Percentiles rank a stretch among this genome's conserved stretches.
Evolutionary conservation across 2,888 invertebrate genomes (phyloP).

Genomic region (Argyresthia goedartella): DNA sequence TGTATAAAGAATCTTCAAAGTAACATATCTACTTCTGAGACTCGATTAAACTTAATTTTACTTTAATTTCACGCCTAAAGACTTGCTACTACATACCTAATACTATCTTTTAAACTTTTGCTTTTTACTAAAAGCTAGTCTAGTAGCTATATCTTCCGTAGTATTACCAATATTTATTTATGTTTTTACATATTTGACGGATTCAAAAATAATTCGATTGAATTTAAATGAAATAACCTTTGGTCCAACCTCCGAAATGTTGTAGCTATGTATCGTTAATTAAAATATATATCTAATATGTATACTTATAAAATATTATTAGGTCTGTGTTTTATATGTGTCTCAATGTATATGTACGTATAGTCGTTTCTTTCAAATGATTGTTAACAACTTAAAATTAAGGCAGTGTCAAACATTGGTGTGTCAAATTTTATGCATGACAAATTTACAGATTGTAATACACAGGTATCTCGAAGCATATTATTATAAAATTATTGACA

Average conservation of each 20-base stretch:
- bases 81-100: too few relatives aligned
- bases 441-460: too few relatives aligned
- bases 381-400: background rate
- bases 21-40: background rate
- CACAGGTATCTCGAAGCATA: too few relatives aligned
- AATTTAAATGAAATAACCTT: constrained; percentile 8
- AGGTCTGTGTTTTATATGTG: background rate
- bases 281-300: background rate
- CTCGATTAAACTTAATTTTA: background rate
- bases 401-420: constrained; percentile 12
- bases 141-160: background rate
- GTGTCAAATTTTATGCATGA: background rate
- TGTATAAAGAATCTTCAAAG: background rate
- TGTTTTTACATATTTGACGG: background rate
- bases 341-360: too few relatives aligned
- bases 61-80: too few relatives aligned
- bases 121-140: too few relatives aligned
- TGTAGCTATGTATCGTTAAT: background rate
- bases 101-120: too few relatives aligned
- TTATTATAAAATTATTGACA: too few relatives aligned
- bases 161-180: background rate
- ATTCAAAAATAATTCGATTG: too few relatives aligned
- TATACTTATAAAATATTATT: too few relatives aligned
- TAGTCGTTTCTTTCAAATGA: too few relatives aligned
- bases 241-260: constrained; percentile 17